Evolutionary conservation across 2,888 invertebrate genomes (phyloP), one percentile per base, ranked within the genome.

Genomic region (Pseudococcus longispinus): DNA sequence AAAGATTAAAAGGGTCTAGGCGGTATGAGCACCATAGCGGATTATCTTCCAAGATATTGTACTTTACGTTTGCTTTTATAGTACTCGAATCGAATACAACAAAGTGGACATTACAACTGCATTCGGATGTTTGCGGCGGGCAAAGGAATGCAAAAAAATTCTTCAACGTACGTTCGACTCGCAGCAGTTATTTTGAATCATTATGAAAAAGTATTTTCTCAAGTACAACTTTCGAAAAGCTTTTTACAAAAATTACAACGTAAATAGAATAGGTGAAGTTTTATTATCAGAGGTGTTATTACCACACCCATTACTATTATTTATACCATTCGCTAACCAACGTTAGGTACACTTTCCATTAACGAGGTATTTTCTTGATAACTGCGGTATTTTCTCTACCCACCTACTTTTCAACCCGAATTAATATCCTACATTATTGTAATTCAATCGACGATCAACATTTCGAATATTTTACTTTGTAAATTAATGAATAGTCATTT

Each of bases 221-320:
- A 18, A 26, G 70, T 70, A 60, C 23, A 70, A 70, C 13, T 70
- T 70, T 70, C 15, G 6, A 26, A 70, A 70, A 70, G 70, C 70
- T 70, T 70, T 70, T 70, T 70, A 70, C 70, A 70, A 70, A 70
- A 70, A 70, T 70, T 70, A 70, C 70, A 70, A 29, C 70, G 29
- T 70, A 70, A 29, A 70, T 70, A 70, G 60, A n/a, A 51, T 70
- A 70, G 29, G 70, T 70, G 70, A 70, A 70, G 70, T 70, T 70
- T 70, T 70, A 70, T 70, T 70, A 70, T 29, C 26, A 70, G 29
- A 70, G 70, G 70, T 70, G 70, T 70, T 70, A 70, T 29, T 70
- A 70, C 70, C 70, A 70, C 70, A 70, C 70, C 70, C 70, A 70
- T 70, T 29, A 70, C 70, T 70, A 29, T 70, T 70, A 70, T 29